Evolutionary conservation across 2,888 invertebrate species (phyloP).

Genomic region (Netelia fuscicornis): DNA sequence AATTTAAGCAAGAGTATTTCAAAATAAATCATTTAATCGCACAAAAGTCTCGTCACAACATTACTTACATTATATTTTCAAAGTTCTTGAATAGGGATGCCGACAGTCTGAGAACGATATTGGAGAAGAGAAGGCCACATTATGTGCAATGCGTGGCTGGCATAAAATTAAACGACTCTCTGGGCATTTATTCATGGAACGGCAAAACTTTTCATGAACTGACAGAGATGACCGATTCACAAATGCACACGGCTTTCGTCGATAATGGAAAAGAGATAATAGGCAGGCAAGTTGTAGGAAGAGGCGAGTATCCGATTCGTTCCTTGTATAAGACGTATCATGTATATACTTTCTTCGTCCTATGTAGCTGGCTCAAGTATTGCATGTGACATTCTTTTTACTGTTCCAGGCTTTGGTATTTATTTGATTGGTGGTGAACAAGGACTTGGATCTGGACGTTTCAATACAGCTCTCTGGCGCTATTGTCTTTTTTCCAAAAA

Average conservation of each 20-base stretch:
- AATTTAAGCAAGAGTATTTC: too few relatives aligned
- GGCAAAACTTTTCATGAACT: slow-evolving; percentile 68
- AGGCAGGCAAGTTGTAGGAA: slow-evolving; percentile 75
- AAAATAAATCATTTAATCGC: too few relatives aligned
- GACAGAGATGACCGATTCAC: slow-evolving; percentile 63
- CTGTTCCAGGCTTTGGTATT: slow-evolving; percentile 75
- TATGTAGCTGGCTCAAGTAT: background rate
- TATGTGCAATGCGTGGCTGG: slow-evolving; percentile 67
- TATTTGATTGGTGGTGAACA: slow-evolving; percentile 79
- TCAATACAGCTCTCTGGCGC: slow-evolving; percentile 77
- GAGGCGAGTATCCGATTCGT: slow-evolving; percentile 70
- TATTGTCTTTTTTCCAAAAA: slow-evolving; percentile 78
- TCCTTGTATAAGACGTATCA: background rate
- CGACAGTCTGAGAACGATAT: slow-evolving; percentile 32
- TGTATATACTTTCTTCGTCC: slow-evolving; percentile 4
- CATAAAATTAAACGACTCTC: slow-evolving; percentile 51
- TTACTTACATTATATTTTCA: background rate
- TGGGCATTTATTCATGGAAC: slow-evolving; percentile 74
- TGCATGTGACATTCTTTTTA: slow-evolving; percentile 4
- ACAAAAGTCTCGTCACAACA: too few relatives aligned
- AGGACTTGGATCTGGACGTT: slow-evolving; percentile 75
- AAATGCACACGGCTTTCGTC: slow-evolving; percentile 57
- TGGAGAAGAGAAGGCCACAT: slow-evolving; percentile 48
- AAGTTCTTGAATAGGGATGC: slow-evolving; percentile 60
- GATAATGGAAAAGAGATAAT: slow-evolving; percentile 71